Conservation (phyloP, 1,140 invertebrate genomes). For the Schlechtendalia chinensis region DNA sequence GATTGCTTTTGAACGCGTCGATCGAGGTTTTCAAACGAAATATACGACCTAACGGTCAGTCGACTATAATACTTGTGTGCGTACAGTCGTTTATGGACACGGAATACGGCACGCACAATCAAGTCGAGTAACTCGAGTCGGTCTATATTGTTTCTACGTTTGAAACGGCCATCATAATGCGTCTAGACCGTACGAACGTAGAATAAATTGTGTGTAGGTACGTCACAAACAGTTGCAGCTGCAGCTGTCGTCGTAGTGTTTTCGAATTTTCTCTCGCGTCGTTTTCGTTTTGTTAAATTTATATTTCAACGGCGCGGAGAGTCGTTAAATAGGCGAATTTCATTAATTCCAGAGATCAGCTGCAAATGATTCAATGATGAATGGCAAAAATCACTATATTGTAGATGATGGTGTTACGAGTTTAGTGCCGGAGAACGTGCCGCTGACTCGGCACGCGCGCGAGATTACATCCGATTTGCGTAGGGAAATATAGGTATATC, state of each 20-base stretch:
- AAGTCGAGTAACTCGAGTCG: background rate
- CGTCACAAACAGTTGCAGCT: background rate
- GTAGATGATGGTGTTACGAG: background rate
- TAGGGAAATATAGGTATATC: background rate
- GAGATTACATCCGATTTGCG: background rate
- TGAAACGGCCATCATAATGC: background rate
- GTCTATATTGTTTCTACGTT: background rate
- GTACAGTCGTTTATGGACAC: background rate
- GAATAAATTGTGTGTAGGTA: background rate
- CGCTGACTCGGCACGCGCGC: background rate
- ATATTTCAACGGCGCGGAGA: background rate
- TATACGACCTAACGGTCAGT: no score
- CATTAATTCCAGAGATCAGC: background rate
- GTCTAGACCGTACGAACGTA: background rate
- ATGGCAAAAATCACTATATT: background rate
- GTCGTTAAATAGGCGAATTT: background rate
- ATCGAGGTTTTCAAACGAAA: no score
- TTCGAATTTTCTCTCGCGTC: background rate
- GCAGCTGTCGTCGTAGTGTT: background rate
- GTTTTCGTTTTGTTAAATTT: background rate
- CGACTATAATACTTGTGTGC: no score
- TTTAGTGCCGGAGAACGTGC: background rate
- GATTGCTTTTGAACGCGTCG: no score
- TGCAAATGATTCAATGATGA: background rate
- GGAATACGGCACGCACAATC: background rate